Conservation (phyloP, 2,888 invertebrate species). For the Oscheius sp. region DNA sequence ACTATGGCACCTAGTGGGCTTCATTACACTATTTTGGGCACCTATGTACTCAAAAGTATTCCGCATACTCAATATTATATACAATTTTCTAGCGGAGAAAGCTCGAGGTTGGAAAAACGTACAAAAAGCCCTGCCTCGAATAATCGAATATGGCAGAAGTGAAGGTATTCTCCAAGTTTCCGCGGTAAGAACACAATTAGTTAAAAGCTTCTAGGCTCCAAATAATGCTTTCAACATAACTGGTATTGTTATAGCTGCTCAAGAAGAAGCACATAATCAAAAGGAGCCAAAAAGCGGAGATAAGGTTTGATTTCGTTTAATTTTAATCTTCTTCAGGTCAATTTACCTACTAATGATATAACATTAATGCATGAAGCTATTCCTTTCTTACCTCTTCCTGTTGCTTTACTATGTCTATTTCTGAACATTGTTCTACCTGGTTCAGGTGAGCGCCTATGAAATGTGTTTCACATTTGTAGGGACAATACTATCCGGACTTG, state of each 20-base stretch:
- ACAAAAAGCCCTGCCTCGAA: constrained; percentile 63
- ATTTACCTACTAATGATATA: constrained; percentile 70
- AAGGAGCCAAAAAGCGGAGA: constrained; percentile 65
- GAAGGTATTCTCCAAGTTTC: constrained; percentile 65
- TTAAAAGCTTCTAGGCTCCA: constrained; percentile 16
- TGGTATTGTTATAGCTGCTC: constrained; percentile 65
- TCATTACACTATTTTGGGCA: background rate
- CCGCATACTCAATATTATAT: background rate
- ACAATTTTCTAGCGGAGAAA: constrained; percentile 44
- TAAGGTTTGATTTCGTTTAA: constrained; percentile 44
- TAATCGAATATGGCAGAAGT: constrained; percentile 67
- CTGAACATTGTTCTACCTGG: constrained; percentile 82
- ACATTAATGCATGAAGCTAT: constrained; percentile 91
- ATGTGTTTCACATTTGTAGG: constrained; percentile 75
- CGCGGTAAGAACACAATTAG: background rate
- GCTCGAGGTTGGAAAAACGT: constrained; percentile 64
- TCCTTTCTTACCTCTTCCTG: constrained; percentile 85
- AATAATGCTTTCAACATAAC: constrained; percentile 62
- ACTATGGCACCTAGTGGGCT: background rate
- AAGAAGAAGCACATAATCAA: constrained; percentile 65
- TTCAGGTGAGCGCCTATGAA: constrained; percentile 78
- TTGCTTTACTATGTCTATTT: constrained; percentile 87
- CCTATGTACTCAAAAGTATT: constrained; percentile 8
- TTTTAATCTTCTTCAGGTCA: constrained; percentile 45
- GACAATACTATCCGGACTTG: constrained; percentile 86